Percentiles rank a stretch among this genome's conserved stretches.
These are phyloP conservation scores for Aplochiton taeniatus DNA, from an alignment of 2,797 vertebrate species.

Conservation along the genomic window DNA sequence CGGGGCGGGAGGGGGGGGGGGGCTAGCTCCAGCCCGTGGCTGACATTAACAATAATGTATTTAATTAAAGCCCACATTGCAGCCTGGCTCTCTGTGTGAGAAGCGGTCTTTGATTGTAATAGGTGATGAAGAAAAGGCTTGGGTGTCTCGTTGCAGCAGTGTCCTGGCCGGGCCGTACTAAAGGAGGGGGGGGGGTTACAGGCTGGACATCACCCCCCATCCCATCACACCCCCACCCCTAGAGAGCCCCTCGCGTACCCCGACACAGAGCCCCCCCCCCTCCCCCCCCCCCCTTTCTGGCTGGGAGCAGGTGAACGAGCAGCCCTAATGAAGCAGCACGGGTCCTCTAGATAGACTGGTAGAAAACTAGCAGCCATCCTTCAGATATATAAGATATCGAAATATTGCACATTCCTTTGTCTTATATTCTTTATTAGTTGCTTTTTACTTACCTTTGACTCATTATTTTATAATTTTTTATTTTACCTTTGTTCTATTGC, in stretches of 20 bases:
- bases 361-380: too few relatives aligned
- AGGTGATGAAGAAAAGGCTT: conserved; percentile 69
- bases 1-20: background rate
- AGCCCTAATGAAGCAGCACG: conserved; percentile 64
- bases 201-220: conserved; percentile 65
- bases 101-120: conserved; percentile 73
- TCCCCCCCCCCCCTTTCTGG: too few relatives aligned
- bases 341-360: conserved; percentile 44
- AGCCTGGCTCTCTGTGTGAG: conserved; percentile 42
- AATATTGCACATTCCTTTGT: too few relatives aligned
- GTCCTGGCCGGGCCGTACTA: conserved; percentile 57
- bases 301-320: conserved; percentile 68
- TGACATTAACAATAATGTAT: conserved; percentile 86
- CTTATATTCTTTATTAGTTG: too few relatives aligned
- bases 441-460: too few relatives aligned
- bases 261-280: conserved; percentile 1
- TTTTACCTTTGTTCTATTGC: too few relatives aligned
- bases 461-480: too few relatives aligned
- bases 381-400: too few relatives aligned
- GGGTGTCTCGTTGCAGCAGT: conserved; percentile 31
- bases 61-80: conserved; percentile 79
- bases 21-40: conserved; percentile 50
- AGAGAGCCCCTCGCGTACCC: conserved; percentile 12
- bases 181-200: conserved; percentile 41
- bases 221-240: background rate